Percentiles rank a stretch among this genome's conserved stretches.
These are phyloP conservation scores for Rhyacophila evoluta DNA, from an alignment of 2,888 invertebrate genomes.

Conservation along the genomic window DNA sequence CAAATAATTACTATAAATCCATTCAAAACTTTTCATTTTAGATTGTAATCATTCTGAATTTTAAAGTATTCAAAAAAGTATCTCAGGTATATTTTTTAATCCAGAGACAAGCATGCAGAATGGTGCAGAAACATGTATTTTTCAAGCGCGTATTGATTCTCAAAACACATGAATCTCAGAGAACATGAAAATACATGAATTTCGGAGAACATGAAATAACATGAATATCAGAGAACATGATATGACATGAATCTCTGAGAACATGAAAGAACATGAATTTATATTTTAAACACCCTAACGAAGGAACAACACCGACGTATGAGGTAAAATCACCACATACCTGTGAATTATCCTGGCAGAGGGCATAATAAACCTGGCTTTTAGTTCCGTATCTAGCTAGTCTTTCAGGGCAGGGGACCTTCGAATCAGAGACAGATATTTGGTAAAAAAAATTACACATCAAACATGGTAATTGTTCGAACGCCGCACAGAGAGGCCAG, in stretches of 20 bases:
- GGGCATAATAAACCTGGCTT: conserved; percentile 76
- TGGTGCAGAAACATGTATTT: conserved; percentile 52
- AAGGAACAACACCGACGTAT: conserved; percentile 56
- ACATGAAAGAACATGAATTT: no score
- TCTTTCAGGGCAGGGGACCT: conserved; percentile 76
- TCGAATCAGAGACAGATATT: conserved; percentile 71
- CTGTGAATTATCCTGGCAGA: conserved; percentile 76
- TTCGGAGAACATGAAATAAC: no score
- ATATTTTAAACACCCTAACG: conserved; percentile 14
- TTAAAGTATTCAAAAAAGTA: neutral
- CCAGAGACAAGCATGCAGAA: conserved; percentile 40
- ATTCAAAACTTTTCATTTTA: neutral
- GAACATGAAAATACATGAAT: no score
- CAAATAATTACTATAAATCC: neutral
- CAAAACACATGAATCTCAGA: conserved; percentile 25
- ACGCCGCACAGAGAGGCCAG: conserved; percentile 3
- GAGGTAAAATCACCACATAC: conserved; percentile 68
- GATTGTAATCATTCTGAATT: neutral
- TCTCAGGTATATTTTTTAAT: neutral
- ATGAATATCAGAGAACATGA: no score
- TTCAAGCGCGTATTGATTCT: neutral
- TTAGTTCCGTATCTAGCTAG: conserved; percentile 70
- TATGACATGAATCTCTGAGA: no score
- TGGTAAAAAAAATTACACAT: conserved; percentile 54
- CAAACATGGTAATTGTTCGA: conserved; percentile 31